Conservation (phyloP, 1,140 invertebrate species). For the Polyergus mexicanus region DNA sequence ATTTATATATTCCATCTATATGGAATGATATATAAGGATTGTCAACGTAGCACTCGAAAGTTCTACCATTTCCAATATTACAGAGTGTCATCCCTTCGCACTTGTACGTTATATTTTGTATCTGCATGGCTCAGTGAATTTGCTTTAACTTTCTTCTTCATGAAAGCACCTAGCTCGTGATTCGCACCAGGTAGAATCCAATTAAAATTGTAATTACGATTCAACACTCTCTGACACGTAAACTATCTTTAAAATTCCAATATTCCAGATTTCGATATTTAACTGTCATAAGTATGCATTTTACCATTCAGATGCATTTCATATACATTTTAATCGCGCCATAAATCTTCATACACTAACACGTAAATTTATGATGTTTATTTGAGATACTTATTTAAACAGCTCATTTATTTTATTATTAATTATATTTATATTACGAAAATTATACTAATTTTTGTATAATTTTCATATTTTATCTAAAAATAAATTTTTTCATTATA, state of each 20-base stretch:
- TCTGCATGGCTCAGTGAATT: conserved; percentile 21
- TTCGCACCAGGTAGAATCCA: conserved; percentile 1
- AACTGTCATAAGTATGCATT: conserved; percentile 5
- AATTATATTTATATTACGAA: neutral
- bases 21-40: conserved; percentile 39
- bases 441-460: neutral
- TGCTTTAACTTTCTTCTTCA: conserved; percentile 27
- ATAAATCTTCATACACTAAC: neutral
- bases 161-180: conserved; percentile 9
- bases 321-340: conserved; percentile 1
- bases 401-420: neutral
- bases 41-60: neutral
- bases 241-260: conserved; percentile 18
- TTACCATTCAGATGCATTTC: neutral
- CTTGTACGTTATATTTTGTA: conserved; percentile 30
- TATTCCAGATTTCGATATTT: conserved; percentile 33
- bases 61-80: conserved; percentile 37
- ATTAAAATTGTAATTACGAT: conserved; percentile 58
- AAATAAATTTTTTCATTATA: conserved; percentile 7
- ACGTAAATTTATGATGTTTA: neutral
- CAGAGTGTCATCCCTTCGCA: conserved; percentile 11
- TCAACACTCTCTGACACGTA: neutral
- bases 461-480: neutral
- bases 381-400: neutral
- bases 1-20: neutral